Evolutionary conservation across 2,888 invertebrate species (phyloP), one percentile per base, ranked within the genome.

Genomic region (Thecophora atra): DNA sequence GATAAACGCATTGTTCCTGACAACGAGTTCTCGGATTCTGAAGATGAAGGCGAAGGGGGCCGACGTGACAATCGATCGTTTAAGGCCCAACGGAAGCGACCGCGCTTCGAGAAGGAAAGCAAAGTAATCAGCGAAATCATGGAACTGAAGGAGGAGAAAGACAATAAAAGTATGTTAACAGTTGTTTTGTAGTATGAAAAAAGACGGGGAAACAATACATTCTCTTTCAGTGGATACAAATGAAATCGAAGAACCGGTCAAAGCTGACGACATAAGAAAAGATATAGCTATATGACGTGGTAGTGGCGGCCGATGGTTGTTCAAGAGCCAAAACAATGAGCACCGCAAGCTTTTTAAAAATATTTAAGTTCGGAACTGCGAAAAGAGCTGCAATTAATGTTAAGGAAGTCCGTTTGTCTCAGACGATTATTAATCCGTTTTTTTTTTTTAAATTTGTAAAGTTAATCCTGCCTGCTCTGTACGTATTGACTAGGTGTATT

Each of bases 1-100:
- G 99, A 99, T 85, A 98, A 98, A 84, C 91, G 97, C 77, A 95
- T 99, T 81, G 94, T 96, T 3, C 95, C 96, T 75, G 97, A 98
- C 80, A 97, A 97, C 81, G 99, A 99, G 83, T 94, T 95, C 81
- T 94, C 94, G 0, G 96, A 96, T 82, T 94, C 94, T 1, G 98
- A 98, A 86, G 97, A 98, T 83, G 98, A 98, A 85, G 94, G 93
- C 1, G 87, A 87, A 71, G 87, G 87, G 64, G 89, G 89, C 3
- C 88, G 92, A 1, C 88, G 92, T 72, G 92, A 92, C 83, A 91
- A 85, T 77, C 88, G 90, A 74, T 87, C 89, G n/a, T 90, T 89
- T 84, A 89, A 90, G 79, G 86, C 87, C 5, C 89, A 89, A 65
- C 88, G 93, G 75, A 94, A 94, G 84, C 88, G 94, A 0, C 93